These are phyloP conservation scores for Campaea margaritaria DNA, from an alignment of 2,888 invertebrate species.

Conservation along the genomic window DNA sequence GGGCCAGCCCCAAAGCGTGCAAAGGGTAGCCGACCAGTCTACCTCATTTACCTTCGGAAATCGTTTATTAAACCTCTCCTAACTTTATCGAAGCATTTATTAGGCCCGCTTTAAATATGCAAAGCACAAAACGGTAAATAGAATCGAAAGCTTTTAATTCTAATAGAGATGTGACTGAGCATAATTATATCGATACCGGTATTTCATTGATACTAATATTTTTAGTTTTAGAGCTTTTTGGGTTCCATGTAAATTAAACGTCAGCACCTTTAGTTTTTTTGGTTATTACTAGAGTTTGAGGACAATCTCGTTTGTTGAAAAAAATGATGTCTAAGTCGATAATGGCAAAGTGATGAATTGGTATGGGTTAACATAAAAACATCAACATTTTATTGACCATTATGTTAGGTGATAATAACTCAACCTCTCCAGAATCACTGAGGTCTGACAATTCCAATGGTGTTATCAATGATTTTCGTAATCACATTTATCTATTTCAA, in stretches of 20 bases:
- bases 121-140: constrained; percentile 58
- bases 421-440: too few species aligned
- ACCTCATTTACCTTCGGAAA: constrained; percentile 29
- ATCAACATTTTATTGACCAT: too few species aligned
- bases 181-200: constrained; percentile 14
- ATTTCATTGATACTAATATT: neutral
- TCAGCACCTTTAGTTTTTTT: too few species aligned
- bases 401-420: too few species aligned
- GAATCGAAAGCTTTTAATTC: constrained; percentile 67
- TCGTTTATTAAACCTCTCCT: constrained; percentile 30
- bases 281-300: too few species aligned
- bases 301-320: too few species aligned
- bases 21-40: constrained; percentile 23
- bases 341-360: too few species aligned
- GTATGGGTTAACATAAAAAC: too few species aligned
- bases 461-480: neutral
- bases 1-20: constrained; percentile 21
- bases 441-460: too few species aligned
- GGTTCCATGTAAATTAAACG: neutral
- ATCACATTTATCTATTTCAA: neutral
- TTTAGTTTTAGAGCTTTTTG: neutral
- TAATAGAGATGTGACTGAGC: constrained; percentile 33
- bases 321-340: too few species aligned
- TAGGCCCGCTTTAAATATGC: constrained; percentile 44
- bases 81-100: constrained; percentile 35